Evolutionary conservation across 2,888 invertebrate genomes (phyloP), one percentile per base, ranked within the genome.

Genomic region (Meteorus cinctellus): DNA sequence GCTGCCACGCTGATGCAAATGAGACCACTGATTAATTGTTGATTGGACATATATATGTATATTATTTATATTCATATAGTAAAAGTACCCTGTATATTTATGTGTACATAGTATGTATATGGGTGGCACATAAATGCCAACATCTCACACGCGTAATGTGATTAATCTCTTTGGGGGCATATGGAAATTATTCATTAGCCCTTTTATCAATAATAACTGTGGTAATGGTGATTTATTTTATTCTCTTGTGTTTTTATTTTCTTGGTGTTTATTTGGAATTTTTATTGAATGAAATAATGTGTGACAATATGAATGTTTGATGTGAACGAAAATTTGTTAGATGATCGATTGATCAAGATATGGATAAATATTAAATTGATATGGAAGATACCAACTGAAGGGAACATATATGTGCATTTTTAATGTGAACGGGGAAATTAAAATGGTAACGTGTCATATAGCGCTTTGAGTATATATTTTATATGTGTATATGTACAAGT

Each of bases 291-390:
- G 8, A 12, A 41, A 4, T 41, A 41, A 41, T 41, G 4, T 10
- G 12, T 12, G 12, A 41, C 41, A 41, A 12, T 41, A 12, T 41
- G 8, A 6, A 34, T 31, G 41, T 71, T 29, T 63, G 31, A 41
- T 48, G 14, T 36, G 55, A 48, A 24, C 19, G 19, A 60, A 70
- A 59, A 34, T 62, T 62, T 62, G 10, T 27, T 24, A 45, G 45
- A 66, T 29, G 70, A 70, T 27, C n/a, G 8, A 48, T 16, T 48
- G 68, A 68, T 68, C n/a, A 68, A 68, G 29, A 65, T 65, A 27
- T 29, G 62, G 62, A 29, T 62, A 31, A 72, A 72, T 72, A 62
- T 63, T 63, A 72, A 62, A 72, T 72, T 29, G 36, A 29, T 62
- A 24, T 71, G 5, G 71, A 41, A 60, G 60, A 41, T 41, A 12